Conservation (phyloP, 2,888 invertebrate genomes). For the Silvanus unidentatus region DNA sequence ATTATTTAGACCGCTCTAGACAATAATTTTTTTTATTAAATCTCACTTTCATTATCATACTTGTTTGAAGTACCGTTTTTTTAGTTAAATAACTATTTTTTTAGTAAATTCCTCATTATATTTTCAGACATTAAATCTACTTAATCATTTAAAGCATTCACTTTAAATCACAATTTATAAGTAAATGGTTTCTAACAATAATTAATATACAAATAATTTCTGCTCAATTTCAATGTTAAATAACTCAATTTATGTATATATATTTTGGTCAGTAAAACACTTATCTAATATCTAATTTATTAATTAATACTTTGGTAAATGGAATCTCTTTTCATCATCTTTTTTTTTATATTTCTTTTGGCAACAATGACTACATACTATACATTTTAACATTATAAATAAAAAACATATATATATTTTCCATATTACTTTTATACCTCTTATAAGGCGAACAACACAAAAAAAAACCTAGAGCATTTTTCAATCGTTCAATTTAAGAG, state of each 20-base stretch:
- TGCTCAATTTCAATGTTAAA: constrained; percentile 2
- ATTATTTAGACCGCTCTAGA: constrained; percentile 8
- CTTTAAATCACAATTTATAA: constrained; percentile 6
- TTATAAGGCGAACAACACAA: neutral
- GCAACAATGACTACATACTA: constrained; percentile 8
- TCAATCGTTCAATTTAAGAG: too few species aligned
- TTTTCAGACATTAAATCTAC: too few species aligned
- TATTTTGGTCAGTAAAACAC: constrained; percentile 8
- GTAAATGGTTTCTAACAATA: neutral
- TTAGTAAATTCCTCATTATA: too few species aligned
- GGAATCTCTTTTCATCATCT: constrained; percentile 6
- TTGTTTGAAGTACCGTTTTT: too few species aligned
- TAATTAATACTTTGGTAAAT: constrained; percentile 9
- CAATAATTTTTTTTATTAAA: constrained; percentile 1
- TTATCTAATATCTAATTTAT: constrained; percentile 3
- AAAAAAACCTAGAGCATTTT: too few species aligned
- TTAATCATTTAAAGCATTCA: constrained; percentile 2
- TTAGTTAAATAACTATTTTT: too few species aligned
- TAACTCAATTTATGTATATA: neutral
- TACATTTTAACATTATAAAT: constrained; percentile 6
- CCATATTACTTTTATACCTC: neutral
- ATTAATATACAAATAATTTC: constrained; percentile 1
- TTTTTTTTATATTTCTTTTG: constrained; percentile 4
- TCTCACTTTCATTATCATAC: constrained; percentile 9
- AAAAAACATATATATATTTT: constrained; percentile 2